A percentile compares a stretch with the other conserved stretches of the same genome.
Conservation (phyloP, 2,797 vertebrate species). For the Distichodus sexfasciatus region DNA sequence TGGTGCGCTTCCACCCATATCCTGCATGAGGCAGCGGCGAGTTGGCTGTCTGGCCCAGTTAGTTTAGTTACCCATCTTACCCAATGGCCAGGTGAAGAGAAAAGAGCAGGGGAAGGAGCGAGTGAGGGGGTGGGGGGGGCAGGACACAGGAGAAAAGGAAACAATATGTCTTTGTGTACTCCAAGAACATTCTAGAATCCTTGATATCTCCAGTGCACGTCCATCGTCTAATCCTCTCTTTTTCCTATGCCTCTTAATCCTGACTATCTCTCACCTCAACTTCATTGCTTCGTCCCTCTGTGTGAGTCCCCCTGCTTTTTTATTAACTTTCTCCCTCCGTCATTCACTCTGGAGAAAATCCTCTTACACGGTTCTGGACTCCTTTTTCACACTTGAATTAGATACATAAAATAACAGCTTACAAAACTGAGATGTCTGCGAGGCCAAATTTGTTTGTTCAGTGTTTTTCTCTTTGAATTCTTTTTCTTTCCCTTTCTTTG, state of each 20-base stretch:
- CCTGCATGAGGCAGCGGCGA: conserved; percentile 42
- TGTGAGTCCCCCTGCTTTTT: conserved; percentile 47
- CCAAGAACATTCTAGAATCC: conserved; percentile 53
- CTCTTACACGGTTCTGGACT: conserved; percentile 58
- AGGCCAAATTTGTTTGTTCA: neutral
- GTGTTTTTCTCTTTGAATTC: conserved; percentile 22
- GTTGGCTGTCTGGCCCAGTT: conserved; percentile 62
- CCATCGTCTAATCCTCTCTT: conserved; percentile 7
- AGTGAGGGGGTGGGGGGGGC: conserved; percentile 61
- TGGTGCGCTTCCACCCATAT: conserved; percentile 25
- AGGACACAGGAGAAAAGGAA: conserved; percentile 68
- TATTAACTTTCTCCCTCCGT: conserved; percentile 64
- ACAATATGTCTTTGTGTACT: conserved; percentile 66
- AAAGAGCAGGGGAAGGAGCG: conserved; percentile 58
- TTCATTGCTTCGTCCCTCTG: conserved; percentile 22
- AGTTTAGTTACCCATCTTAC: conserved; percentile 68
- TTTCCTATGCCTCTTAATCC: conserved; percentile 31
- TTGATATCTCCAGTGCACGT: neutral
- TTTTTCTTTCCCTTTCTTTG: conserved; percentile 23
- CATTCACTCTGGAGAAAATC: conserved; percentile 61
- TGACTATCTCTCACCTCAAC: conserved; percentile 45
- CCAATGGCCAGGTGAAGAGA: conserved; percentile 62
- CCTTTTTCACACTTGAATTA: conserved; percentile 47
- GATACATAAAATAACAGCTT: neutral
- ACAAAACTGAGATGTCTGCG: neutral